Evolutionary conservation across 1,140 invertebrate genomes (phyloP).

Genomic region (Drosophila obscura): DNA sequence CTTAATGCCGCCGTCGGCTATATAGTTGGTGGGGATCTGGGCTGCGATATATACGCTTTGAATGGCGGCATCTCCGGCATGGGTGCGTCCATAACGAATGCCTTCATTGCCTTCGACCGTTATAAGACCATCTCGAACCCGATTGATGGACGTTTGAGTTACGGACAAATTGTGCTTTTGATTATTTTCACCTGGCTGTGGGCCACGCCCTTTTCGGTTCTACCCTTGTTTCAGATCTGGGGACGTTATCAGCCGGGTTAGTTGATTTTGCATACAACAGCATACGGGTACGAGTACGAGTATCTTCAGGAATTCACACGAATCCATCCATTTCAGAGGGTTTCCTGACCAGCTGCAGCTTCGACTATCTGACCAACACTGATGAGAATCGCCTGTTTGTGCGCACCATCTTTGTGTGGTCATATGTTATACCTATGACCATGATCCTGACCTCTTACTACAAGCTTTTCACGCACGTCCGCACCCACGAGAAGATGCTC

Average conservation of each 20-base stretch:
- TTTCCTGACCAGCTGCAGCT: constrained; percentile 90
- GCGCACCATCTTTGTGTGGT: constrained; percentile 88
- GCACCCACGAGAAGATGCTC: constrained; percentile 91
- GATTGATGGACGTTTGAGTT: constrained; percentile 89
- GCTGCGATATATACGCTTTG: constrained; percentile 89
- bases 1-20: constrained; percentile 87
- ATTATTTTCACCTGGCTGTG: constrained; percentile 89
- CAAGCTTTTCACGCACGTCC: constrained; percentile 87
- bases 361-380: constrained; percentile 90
- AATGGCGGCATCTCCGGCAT: constrained; percentile 89
- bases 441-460: constrained; percentile 89
- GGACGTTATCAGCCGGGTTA: constrained; percentile 89
- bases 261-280: background rate
- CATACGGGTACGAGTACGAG: too few species aligned
- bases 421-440: constrained; percentile 88
- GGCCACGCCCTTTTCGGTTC: constrained; percentile 88
- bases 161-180: constrained; percentile 87
- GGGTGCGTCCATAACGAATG: constrained; percentile 89
- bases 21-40: constrained; percentile 87
- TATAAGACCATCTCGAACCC: constrained; percentile 90
- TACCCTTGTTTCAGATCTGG: constrained; percentile 88
- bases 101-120: constrained; percentile 90
- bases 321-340: constrained; percentile 85
- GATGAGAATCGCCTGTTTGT: constrained; percentile 89
- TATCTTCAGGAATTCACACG: too few species aligned